These are phyloP conservation scores for Apodemia zela DNA, from an alignment of 2,888 invertebrate species.

Conservation along the genomic window DNA sequence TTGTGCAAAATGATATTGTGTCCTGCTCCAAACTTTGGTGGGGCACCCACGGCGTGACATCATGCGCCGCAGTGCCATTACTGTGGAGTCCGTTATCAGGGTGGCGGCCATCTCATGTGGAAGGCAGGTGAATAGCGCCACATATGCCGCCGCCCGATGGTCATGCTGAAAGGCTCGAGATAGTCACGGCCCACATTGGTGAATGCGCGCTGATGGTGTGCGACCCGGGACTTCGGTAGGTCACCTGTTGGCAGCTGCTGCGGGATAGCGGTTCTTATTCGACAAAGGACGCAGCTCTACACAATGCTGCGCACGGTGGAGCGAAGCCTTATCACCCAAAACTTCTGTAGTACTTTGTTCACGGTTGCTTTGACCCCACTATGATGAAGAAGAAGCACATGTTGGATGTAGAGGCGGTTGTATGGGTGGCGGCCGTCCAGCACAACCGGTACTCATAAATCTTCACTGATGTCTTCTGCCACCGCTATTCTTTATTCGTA, in stretches of 20 bases:
- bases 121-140: conserved; percentile 10
- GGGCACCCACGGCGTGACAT: neutral
- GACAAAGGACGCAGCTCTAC: too few relatives aligned
- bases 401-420: neutral
- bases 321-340: neutral
- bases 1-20: too few relatives aligned
- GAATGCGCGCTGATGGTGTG: neutral
- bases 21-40: neutral
- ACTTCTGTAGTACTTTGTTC: neutral
- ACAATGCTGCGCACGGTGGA: too few relatives aligned
- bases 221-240: neutral
- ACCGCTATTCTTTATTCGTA: too few relatives aligned
- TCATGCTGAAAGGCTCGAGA: neutral
- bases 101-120: neutral
- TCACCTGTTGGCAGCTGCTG: neutral
- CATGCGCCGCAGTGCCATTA: neutral
- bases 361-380: neutral
- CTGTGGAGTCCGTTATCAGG: neutral
- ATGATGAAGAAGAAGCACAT: neutral
- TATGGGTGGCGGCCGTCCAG: neutral
- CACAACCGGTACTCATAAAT: neutral
- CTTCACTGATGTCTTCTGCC: too few relatives aligned
- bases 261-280: too few relatives aligned
- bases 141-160: neutral
- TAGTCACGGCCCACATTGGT: neutral